Base-by-base conservation (phyloP, 2,888 invertebrate species). In the Blastobasis adustella region DNA sequence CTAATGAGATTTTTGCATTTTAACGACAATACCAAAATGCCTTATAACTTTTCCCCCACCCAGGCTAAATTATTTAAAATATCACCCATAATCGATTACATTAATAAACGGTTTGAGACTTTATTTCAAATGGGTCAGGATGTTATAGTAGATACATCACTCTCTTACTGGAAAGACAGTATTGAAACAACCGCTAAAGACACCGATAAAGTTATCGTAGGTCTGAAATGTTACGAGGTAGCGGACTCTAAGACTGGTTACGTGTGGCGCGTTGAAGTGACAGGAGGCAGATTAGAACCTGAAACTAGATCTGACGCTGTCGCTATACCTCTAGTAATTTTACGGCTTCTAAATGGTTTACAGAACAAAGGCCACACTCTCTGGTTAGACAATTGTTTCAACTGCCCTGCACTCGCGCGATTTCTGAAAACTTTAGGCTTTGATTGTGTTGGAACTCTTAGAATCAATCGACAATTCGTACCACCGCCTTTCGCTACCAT, bases 381-480 rank as follows among this genome's bases (percentile, higher is more conserved):
- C 4, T 61, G 62, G 62, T 62, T 67, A 63, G 64, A 65, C 46
- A 67, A 61, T 43, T 61, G 37, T 44, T 67, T 63, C n/a, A 62
- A 61, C 37, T 58, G 54, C 0, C 62, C 62, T 6, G 53, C 57
- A 0, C 53, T 63, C 1, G 61, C 64, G 2, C 50, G 62, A 6
- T 5, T 38, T 4, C 45, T 64, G 0, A 66, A 64, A 46, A 6
- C 37, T n/a, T 5, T 49, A 6, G 60, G 61, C 2, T 60, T 61
- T 36, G 62, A 64, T 49, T 50, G 50, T 10, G 50, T 50, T 4
- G 50, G 50, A 36, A 50, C 50, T 5, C 50, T 50, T 6, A 9
- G 46, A n/a, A 46, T n/a, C 4, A 40, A 50, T 10, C 50, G 50
- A 5, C 50, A 50, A 37, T 46, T 50, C 9, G 46, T 46, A 37